These are phyloP conservation scores for Drosophila dives DNA, from an alignment of 2,888 invertebrate species.

Conservation along the genomic window DNA sequence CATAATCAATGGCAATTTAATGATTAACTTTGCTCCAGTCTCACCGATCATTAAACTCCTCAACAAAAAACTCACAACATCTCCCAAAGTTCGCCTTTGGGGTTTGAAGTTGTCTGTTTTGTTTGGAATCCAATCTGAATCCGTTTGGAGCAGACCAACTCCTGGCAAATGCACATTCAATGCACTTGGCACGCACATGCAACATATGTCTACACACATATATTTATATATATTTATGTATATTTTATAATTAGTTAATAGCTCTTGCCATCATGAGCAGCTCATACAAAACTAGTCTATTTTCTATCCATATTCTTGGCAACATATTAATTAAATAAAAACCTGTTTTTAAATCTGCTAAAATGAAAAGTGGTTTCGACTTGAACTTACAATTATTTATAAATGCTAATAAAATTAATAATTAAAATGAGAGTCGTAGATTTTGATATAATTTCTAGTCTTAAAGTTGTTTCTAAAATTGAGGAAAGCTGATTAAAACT, in stretches of 20 bases:
- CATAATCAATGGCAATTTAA: constrained; percentile 78
- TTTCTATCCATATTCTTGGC: background rate
- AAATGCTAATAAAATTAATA: no score
- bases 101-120: constrained; percentile 24
- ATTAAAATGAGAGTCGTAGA: background rate
- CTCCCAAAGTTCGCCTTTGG: constrained; percentile 43
- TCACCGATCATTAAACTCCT: constrained; percentile 62
- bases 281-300: background rate
- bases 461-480: background rate
- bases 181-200: constrained; percentile 63
- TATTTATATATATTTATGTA: constrained; percentile 20
- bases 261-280: background rate
- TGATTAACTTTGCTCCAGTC: constrained; percentile 70
- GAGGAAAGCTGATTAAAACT: background rate
- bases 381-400: background rate
- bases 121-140: background rate
- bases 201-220: constrained; percentile 2
- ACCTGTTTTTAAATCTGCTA: background rate
- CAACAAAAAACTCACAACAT: constrained; percentile 9
- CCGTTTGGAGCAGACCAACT: constrained; percentile 7
- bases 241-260: constrained; percentile 19
- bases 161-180: background rate
- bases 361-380: background rate
- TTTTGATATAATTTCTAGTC: background rate
- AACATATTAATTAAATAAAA: background rate